Evolutionary conservation across 37 sponge, comb jelly and placozoan species (phyloP).

Genomic region (Cliona cf. orientalis): DNA sequence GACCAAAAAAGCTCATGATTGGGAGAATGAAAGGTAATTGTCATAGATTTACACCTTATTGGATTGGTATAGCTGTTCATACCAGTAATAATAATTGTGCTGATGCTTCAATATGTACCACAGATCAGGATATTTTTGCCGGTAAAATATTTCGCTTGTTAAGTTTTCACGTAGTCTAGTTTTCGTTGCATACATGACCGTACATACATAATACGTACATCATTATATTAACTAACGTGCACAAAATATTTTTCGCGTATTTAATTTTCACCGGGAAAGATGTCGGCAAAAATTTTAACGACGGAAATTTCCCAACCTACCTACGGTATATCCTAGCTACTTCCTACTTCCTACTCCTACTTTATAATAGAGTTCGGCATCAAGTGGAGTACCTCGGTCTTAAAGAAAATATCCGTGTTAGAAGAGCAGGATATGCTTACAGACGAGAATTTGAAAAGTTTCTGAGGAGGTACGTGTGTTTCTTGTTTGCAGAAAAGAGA

Average conservation of each 20-base stretch:
- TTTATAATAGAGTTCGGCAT: constrained; percentile 76
- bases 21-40: constrained; percentile 89
- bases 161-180: not conserved
- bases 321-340: not conserved
- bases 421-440: constrained; percentile 98
- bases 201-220: too few species aligned
- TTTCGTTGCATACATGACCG: too few species aligned
- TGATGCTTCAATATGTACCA: too few species aligned
- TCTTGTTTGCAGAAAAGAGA: not conserved
- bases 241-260: not conserved
- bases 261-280: not conserved
- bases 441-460: constrained; percentile 94
- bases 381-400: constrained; percentile 98
- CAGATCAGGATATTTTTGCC: not conserved
- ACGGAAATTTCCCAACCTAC: not conserved
- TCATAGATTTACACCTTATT: constrained; percentile 22
- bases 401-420: constrained; percentile 97
- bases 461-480: constrained; percentile 61
- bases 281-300: not conserved
- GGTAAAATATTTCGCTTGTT: not conserved
- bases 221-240: too few species aligned
- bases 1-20: constrained; percentile 94
- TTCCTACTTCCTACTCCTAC: not conserved
- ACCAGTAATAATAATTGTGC: too few species aligned
- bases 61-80: too few species aligned